Evolutionary conservation across 2,888 invertebrate species (phyloP), one percentile per base, ranked within the genome.

Genomic region (Eristalis arbustorum): DNA sequence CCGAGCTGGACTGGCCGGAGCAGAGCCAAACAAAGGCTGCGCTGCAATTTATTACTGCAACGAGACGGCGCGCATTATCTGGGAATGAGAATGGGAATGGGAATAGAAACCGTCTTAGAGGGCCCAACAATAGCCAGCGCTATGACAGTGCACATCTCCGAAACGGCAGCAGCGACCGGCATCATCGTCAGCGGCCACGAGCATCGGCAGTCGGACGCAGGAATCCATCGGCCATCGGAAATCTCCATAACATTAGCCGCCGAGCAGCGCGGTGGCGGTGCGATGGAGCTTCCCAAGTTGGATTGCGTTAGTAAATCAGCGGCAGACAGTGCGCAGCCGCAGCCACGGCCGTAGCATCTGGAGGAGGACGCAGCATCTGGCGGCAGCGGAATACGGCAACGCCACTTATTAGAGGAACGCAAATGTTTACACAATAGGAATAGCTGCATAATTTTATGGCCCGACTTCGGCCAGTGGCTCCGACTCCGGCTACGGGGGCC

Each of bases 391-490:
- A 28, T 34, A 67, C 62, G 23, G 40, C 34, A 31, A 73, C 37
- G 34, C 66, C 82, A 77, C 82, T 83, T 78, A 87, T 87, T 87
- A 87, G 87, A 83, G 72, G 75, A 87, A 75, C 78, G 74, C 83
- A 83, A 87, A 83, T 87, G 83, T 83, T 83, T 78, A 79, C 83
- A 87, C 87, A 83, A 83, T 78, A 78, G 83, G 72, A 83, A 87
- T 83, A 75, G 87, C 75, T 87, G 87, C 83, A 87, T 87, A 87
- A 83, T 83, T 87, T 78, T 74, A 87, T 83, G 83, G 78, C 67
- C 28, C 74, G 72, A n/a, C n/a, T n/a, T n/a, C n/a, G n/a, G n/a
- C n/a, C n/a, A n/a, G n/a, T n/a, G n/a, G n/a, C n/a, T n/a, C n/a
- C n/a, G n/a, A n/a, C 66, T 74, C 57, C 71, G 77, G 40, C 18